A percentile compares a stretch with the other conserved stretches of the same genome.
These are phyloP conservation scores for Himalopsyche tibetana DNA, from an alignment of 2,888 invertebrate species.

Conservation along the genomic window DNA sequence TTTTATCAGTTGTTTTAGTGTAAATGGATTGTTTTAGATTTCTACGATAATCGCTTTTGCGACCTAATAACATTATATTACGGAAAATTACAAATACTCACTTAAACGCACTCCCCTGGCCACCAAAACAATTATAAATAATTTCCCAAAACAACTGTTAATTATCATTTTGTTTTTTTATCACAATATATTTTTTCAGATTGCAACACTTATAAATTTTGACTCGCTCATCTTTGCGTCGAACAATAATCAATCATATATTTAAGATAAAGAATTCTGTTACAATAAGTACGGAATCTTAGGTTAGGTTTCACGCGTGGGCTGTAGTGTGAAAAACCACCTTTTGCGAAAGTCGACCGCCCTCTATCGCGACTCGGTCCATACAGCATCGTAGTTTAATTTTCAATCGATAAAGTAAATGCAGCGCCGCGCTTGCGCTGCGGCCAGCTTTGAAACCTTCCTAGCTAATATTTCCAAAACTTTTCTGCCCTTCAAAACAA, in stretches of 20 bases:
- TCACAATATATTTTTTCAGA: background rate
- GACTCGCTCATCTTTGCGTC: no score
- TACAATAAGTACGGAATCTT: background rate
- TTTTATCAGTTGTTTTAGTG: no score
- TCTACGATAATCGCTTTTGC: no score
- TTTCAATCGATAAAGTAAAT: slow-evolving; percentile 54
- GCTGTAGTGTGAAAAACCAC: slow-evolving; percentile 39
- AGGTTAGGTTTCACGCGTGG: slow-evolving; percentile 57
- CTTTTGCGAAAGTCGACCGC: slow-evolving; percentile 32
- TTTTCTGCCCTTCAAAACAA: no score
- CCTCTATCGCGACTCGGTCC: slow-evolving; percentile 59
- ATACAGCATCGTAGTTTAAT: slow-evolving; percentile 62
- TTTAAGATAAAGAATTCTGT: no score
- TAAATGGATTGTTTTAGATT: no score
- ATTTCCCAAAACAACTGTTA: slow-evolving; percentile 53
- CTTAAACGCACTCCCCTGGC: slow-evolving; percentile 50
- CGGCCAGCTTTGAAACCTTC: background rate
- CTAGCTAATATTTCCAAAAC: background rate
- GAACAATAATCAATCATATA: no score
- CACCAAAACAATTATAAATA: slow-evolving; percentile 57
- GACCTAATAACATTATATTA: no score
- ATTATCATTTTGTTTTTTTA: slow-evolving; percentile 47
- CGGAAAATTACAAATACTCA: slow-evolving; percentile 47
- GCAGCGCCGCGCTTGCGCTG: slow-evolving; percentile 58
- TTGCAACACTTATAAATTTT: background rate